phyloP scores from a whole-genome alignment of 2,888 invertebrate genomes.

The Malacosoma neustria region DNA sequence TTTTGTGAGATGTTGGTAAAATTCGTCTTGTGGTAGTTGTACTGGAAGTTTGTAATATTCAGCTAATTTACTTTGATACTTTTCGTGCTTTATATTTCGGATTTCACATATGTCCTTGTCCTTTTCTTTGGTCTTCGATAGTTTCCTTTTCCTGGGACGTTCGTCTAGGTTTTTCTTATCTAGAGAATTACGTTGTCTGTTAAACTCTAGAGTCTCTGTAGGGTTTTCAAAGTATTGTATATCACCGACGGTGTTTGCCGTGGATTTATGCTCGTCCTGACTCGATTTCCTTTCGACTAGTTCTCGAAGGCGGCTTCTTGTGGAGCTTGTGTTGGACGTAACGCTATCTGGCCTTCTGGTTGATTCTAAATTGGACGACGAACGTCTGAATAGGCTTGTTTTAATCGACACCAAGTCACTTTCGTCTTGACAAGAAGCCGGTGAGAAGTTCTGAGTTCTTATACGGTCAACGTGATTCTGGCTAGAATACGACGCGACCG shows the following conservation, averaged over 20 bases:
- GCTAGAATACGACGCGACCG: conserved; percentile 76
- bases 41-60: conserved; percentile 64
- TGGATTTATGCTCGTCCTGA: conserved; percentile 66
- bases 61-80: conserved; percentile 65
- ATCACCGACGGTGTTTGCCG: conserved; percentile 63
- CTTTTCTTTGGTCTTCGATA: conserved; percentile 53
- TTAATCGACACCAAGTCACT: conserved; percentile 67
- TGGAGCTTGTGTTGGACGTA: conserved; percentile 63
- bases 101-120: conserved; percentile 46
- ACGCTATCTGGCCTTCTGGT: conserved; percentile 65
- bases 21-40: conserved; percentile 66
- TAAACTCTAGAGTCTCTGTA: conserved; percentile 65
- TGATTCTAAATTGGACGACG: conserved; percentile 62
- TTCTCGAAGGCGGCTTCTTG: conserved; percentile 72
- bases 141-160: conserved; percentile 60
- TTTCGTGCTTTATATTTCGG: conserved; percentile 62
- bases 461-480: conserved; percentile 76
- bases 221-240: conserved; percentile 71
- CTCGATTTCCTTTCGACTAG: conserved; percentile 69
- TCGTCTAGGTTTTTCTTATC: conserved; percentile 60
- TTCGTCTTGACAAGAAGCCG: conserved; percentile 73
- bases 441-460: conserved; percentile 71
- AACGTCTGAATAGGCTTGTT: conserved; percentile 66
- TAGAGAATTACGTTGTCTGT: conserved; percentile 52
- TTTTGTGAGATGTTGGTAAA: conserved; percentile 62